phyloP scores from a whole-genome alignment of 2,113 vertebrate genomes.

The Apteryx owenii region DNA sequence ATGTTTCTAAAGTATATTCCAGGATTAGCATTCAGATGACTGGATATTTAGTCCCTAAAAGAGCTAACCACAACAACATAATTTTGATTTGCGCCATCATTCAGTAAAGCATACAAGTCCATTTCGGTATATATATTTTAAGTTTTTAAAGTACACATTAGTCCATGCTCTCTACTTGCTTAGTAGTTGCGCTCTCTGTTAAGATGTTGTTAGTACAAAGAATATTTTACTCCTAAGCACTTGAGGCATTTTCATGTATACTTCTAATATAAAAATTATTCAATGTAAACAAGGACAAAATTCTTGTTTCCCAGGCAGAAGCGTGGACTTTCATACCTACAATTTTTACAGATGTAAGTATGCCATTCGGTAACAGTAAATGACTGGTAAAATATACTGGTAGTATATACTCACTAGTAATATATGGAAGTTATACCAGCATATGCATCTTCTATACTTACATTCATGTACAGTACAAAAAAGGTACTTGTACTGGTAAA shows the following conservation, averaged over 20 bases:
- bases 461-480: background rate
- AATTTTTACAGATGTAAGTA: background rate
- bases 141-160: background rate
- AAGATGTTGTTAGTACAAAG: background rate
- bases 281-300: background rate
- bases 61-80: background rate
- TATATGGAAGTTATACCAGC: background rate
- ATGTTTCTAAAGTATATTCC: background rate
- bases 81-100: background rate
- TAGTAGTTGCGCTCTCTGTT: background rate
- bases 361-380: background rate
- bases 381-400: too few species aligned
- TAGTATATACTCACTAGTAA: background rate
- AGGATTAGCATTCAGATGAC: background rate
- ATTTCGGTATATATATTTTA: background rate
- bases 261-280: background rate
- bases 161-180: background rate
- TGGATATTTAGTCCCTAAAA: slow-evolving; percentile 2
- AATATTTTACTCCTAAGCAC: background rate
- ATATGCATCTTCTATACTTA: background rate
- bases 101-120: background rate
- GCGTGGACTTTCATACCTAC: background rate
- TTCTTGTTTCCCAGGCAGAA: background rate
- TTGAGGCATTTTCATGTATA: background rate
- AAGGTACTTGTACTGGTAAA: background rate